A percentile compares a stretch with the other conserved stretches of the same genome.
These are phyloP conservation scores for Epizoanthus scotinus DNA, from an alignment of 92 coral and sea anemone genomes.

Conservation along the genomic window DNA sequence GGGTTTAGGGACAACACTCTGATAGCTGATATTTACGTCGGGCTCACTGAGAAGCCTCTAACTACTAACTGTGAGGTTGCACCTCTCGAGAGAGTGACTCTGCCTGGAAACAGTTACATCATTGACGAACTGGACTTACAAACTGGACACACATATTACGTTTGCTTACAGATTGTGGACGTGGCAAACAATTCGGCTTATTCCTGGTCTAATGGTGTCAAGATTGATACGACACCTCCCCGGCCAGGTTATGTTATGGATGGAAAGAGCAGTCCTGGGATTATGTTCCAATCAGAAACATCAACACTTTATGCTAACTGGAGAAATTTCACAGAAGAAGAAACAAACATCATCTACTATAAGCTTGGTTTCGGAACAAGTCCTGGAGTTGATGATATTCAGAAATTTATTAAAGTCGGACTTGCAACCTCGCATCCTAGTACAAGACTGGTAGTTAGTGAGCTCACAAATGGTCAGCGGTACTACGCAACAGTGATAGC, in stretches of 20 bases:
- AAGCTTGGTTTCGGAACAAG: constrained; percentile 85
- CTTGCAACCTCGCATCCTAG: constrained; percentile 73
- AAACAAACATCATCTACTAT: constrained; percentile 74
- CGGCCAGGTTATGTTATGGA: constrained; percentile 71
- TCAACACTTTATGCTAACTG: constrained; percentile 82
- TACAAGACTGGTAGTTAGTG: constrained; percentile 69
- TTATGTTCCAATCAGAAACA: constrained; percentile 73
- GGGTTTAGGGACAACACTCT: constrained; percentile 80
- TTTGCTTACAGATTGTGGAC: constrained; percentile 74
- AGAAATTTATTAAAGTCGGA: constrained; percentile 85
- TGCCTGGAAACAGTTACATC: constrained; percentile 57
- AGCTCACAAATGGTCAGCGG: constrained; percentile 69
- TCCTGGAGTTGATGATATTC: constrained; percentile 70
- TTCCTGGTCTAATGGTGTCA: constrained; percentile 75
- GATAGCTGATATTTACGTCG: constrained; percentile 65
- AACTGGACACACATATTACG: constrained; percentile 76
- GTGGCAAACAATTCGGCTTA: constrained; percentile 80
- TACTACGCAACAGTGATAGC: constrained; percentile 90
- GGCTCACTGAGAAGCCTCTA: constrained; percentile 64
- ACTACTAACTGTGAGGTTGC: constrained; percentile 64
- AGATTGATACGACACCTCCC: constrained; percentile 85
- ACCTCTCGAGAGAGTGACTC: constrained; percentile 56
- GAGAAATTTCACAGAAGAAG: constrained; percentile 81
- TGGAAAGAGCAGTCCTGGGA: constrained; percentile 61
- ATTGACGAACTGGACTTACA: constrained; percentile 66